Percentiles rank a stretch among this genome's conserved stretches.
Conservation (phyloP, 2,113 vertebrate genomes). For the Coregonus clupeaformis region DNA sequence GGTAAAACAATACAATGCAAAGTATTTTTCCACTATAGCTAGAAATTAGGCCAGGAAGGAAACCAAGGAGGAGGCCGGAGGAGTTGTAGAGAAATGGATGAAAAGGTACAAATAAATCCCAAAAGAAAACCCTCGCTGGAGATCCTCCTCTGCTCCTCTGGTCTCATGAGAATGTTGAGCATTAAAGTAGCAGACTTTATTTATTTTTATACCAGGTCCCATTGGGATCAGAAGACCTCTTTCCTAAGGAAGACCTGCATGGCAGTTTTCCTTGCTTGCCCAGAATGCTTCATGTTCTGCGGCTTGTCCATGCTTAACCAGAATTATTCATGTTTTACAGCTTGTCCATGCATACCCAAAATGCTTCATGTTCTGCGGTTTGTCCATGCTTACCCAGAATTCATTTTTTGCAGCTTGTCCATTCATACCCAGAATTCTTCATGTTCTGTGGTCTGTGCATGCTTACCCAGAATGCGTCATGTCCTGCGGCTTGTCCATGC, state of each 20-base stretch:
- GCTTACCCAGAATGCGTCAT: constrained; percentile 48
- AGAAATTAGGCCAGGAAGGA: constrained; percentile 66
- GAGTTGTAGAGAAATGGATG: constrained; percentile 38
- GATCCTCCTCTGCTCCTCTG: too few species aligned
- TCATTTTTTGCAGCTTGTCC: constrained; percentile 99
- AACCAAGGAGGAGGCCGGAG: constrained; percentile 40
- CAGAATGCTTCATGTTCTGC: too few species aligned
- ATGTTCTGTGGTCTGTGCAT: constrained; percentile 68
- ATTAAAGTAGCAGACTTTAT: too few species aligned
- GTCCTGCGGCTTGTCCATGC: constrained; percentile 13
- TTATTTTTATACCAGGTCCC: too few species aligned
- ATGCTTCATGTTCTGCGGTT: constrained; percentile 80
- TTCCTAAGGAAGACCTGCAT: too few species aligned
- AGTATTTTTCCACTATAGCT: constrained; percentile 63
- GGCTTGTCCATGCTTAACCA: constrained; percentile 36
- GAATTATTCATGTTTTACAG: too few species aligned
- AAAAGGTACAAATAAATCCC: constrained; percentile 22
- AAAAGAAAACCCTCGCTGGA: constrained; percentile 9
- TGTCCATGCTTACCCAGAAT: constrained; percentile 98
- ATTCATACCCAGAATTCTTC: constrained; percentile 99
- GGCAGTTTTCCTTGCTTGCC: constrained; percentile 49
- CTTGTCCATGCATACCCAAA: too few species aligned
- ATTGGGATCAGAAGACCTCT: too few species aligned
- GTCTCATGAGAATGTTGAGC: too few species aligned
- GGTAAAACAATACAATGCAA: constrained; percentile 50